A percentile compares a stretch with the other conserved stretches of the same genome.
phyloP scores from a whole-genome alignment of 2,797 vertebrate species.

The Catharus ustulatus region DNA sequence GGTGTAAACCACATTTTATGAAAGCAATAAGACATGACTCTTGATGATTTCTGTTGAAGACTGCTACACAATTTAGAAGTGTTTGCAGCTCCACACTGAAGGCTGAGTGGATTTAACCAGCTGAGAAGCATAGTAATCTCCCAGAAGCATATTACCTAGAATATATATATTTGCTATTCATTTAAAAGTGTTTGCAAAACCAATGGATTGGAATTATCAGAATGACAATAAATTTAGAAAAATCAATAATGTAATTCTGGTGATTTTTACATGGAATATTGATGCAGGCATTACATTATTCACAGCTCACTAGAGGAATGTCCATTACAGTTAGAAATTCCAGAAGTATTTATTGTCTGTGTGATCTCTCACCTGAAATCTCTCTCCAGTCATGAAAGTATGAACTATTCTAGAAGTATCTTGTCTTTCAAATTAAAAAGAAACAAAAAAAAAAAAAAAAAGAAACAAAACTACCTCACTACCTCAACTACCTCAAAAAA shows the following conservation, averaged over 20 bases:
- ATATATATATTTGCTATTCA: constrained; percentile 21
- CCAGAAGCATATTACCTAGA: background rate
- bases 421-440: background rate
- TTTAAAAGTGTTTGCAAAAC: constrained; percentile 46
- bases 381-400: background rate
- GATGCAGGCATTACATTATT: background rate
- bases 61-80: constrained; percentile 7
- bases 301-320: background rate
- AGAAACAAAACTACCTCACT: too few species aligned
- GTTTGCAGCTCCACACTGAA: background rate
- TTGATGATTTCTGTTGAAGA: constrained; percentile 46
- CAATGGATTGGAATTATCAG: background rate
- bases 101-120: constrained; percentile 29
- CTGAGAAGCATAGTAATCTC: constrained; percentile 23
- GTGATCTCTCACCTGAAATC: background rate
- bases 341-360: background rate
- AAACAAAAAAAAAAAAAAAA: background rate
- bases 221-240: constrained; percentile 29
- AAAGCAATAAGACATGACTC: constrained; percentile 57
- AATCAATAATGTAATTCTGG: constrained; percentile 37
- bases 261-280: constrained; percentile 25
- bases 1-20: constrained; percentile 60
- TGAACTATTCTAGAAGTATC: background rate
- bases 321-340: background rate
- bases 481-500: background rate